phyloP scores from a whole-genome alignment of 1,140 invertebrate species.

The Halesus radiatus region DNA sequence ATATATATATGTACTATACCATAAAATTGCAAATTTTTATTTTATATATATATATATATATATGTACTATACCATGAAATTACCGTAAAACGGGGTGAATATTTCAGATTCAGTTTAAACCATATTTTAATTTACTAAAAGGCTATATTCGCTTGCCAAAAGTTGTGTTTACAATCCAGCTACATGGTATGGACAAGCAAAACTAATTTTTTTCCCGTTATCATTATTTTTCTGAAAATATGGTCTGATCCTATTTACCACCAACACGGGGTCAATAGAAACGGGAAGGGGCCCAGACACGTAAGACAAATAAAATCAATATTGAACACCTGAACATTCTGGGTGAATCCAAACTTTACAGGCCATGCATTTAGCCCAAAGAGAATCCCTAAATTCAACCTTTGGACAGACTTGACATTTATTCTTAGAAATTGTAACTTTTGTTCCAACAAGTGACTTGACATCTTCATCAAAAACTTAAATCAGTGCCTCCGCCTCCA shows the following conservation, averaged over 20 bases:
- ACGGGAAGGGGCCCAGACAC: neutral
- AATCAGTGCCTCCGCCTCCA: too few species aligned
- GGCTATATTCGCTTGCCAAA: neutral
- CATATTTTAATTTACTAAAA: neutral
- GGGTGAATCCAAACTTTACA: neutral
- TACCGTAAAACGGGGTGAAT: neutral
- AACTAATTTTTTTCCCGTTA: neutral
- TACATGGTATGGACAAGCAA: neutral
- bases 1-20: too few species aligned
- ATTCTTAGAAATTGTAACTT: too few species aligned
- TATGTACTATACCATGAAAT: too few species aligned
- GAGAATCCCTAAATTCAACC: too few species aligned
- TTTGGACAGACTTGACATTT: too few species aligned
- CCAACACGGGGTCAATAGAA: neutral
- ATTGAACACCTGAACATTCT: neutral
- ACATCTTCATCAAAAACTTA: too few species aligned
- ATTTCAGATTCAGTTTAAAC: neutral
- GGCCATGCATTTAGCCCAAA: too few species aligned
- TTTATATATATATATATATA: too few species aligned
- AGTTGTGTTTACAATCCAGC: neutral
- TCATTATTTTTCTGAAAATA: neutral
- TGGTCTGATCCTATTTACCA: neutral
- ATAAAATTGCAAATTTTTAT: too few species aligned
- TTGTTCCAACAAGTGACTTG: too few species aligned
- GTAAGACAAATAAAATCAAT: neutral